Evolutionary conservation across 2,113 vertebrate species (phyloP), one percentile per base, ranked within the genome.

Genomic region (Perca flavescens): DNA sequence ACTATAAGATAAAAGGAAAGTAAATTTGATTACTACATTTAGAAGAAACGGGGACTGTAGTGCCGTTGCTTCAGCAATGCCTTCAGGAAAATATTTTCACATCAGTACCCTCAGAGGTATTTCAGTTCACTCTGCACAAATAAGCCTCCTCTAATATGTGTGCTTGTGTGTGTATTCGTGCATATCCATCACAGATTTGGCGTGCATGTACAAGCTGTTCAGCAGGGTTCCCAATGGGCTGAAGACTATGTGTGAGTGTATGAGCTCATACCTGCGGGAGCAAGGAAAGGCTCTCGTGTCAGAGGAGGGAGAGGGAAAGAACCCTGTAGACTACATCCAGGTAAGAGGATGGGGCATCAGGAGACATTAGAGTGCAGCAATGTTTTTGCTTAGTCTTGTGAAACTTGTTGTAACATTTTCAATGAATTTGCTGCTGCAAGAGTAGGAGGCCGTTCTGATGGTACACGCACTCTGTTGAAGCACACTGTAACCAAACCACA

Each of bases 221-320:
- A 99, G 98, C 89, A 95, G 98, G 74, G 98, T 99, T 91, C 98
- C 98, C 89, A 99, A 99, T 72, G 98, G 98, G 81, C 96, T 99
- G 92, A 99, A 99, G 96, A 99, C 98, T 0, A 99, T 99, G 98
- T 99, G 98, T n/a, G 98, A 99, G 87, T 99, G 98, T 86, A 99
- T 99, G 98, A 99, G 98, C 90, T 97, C 97, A 0, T 99, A 99
- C 93, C 94, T 99, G 88, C 95, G 98, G 85, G 98, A 99, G 79
- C 98, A 99, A 92, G 98, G 98, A 77, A 99, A 99, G 95, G 98
- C 98, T 17, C 95, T 99, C 28, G 98, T 99, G 88, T 99, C 98
- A 71, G 98, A 99, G 93, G 98, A 99, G 90, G 98, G 98, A 64
- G 98, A 99, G 95, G 98, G 98, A 80, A 99, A 99, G 92, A 99